Conservation (phyloP, 2,888 invertebrate genomes). For the Amphipoea oculea region DNA sequence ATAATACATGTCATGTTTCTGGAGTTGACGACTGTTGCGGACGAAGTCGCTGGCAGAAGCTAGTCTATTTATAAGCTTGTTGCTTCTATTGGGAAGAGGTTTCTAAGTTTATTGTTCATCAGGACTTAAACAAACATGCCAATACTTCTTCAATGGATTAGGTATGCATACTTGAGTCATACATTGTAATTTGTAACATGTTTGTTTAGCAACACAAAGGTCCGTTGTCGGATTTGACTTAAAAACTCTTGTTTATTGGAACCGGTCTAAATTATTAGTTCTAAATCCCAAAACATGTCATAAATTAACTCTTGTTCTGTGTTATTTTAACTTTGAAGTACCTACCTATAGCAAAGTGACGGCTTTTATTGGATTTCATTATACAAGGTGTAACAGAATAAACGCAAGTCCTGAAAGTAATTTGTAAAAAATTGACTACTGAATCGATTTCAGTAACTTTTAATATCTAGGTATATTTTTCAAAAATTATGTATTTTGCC, state of each 20-base stretch:
- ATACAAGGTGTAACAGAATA: background rate
- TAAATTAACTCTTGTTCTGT: constrained; percentile 10
- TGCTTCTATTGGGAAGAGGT: background rate
- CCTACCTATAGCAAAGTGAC: background rate
- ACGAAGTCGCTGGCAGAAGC: background rate
- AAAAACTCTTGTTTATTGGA: constrained; percentile 37
- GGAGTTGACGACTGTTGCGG: background rate
- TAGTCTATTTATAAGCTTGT: too few relatives aligned
- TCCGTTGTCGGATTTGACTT: constrained; percentile 32
- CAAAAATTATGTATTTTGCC: too few relatives aligned
- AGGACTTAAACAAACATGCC: background rate
- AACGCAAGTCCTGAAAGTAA: too few relatives aligned
- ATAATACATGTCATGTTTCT: background rate
- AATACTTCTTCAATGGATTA: constrained; percentile 27
- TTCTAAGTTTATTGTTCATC: background rate
- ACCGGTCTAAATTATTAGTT: constrained; percentile 32
- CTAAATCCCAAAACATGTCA: constrained; percentile 16
- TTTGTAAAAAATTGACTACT: too few relatives aligned
- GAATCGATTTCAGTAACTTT: too few relatives aligned
- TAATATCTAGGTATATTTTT: too few relatives aligned
- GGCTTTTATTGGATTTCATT: background rate
- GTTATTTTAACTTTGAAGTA: constrained; percentile 11
- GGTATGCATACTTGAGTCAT: background rate
- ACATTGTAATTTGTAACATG: constrained; percentile 30
- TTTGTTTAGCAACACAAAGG: constrained; percentile 35